Evolutionary conservation across 2,113 vertebrate genomes (phyloP).

Genomic region (Grammomys surdaster): DNA sequence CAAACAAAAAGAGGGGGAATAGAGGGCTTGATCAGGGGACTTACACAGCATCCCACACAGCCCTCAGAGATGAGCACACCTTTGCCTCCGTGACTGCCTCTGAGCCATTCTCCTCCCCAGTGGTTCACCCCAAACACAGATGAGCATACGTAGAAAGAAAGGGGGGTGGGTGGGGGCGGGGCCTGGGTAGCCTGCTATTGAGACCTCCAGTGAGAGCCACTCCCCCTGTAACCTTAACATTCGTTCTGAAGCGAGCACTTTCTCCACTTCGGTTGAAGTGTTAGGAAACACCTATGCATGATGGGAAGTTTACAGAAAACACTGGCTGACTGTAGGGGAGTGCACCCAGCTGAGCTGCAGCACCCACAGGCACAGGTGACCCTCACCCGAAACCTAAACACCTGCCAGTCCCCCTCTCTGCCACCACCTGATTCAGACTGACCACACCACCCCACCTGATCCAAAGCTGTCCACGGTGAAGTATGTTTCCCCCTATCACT

Average conservation of each 20-base stretch:
- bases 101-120: background rate
- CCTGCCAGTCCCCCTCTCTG: rapidly evolving
- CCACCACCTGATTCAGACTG: rapidly evolving
- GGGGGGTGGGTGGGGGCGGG: too few species aligned
- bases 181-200: background rate
- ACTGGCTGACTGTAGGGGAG: background rate
- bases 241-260: background rate
- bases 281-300: too few species aligned
- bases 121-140: background rate
- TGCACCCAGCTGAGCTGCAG: background rate
- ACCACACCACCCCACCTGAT: rapidly evolving
- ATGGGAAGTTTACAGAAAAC: background rate
- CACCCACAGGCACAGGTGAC: too few species aligned
- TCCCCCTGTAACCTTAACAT: rapidly evolving
- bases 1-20: background rate
- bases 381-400: rapidly evolving
- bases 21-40: background rate
- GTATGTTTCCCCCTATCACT: rapidly evolving
- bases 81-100: background rate
- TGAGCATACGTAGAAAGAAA: background rate
- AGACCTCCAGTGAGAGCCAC: background rate
- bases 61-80: background rate
- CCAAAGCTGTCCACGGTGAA: too few species aligned
- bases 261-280: rapidly evolving
- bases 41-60: background rate